Conservation (phyloP, 2,797 vertebrate species). For the Myripristis jacobus region DNA sequence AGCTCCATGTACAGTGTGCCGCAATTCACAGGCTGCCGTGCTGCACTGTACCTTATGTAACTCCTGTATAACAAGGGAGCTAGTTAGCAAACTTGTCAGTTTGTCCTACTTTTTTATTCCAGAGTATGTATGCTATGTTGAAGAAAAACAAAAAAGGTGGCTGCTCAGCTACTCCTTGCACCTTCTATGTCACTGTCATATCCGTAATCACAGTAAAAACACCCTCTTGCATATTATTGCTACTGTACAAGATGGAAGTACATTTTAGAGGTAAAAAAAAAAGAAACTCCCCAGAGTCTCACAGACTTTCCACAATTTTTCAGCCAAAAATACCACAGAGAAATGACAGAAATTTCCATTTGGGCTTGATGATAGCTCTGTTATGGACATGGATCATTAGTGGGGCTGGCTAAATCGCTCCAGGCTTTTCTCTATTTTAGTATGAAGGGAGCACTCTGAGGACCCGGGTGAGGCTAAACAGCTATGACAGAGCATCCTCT, state of each 20-base stretch:
- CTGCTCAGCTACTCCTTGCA: background rate
- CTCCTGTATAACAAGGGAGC: background rate
- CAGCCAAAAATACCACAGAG: slow-evolving; percentile 14
- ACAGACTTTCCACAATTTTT: background rate
- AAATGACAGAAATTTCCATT: background rate
- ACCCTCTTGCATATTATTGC: background rate
- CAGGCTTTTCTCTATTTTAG: background rate
- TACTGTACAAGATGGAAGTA: background rate
- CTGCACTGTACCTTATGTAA: no score
- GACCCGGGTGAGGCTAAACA: background rate
- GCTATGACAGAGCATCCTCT: background rate
- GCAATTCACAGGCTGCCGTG: no score
- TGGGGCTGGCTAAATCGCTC: background rate
- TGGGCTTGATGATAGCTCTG: background rate
- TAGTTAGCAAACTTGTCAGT: background rate
- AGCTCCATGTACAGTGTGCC: no score
- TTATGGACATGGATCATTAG: slow-evolving; percentile 19
- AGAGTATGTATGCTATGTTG: background rate
- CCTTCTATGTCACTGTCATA: background rate
- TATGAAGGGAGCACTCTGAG: background rate
- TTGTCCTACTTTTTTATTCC: background rate
- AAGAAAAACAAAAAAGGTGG: background rate
- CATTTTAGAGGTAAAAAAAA: background rate
- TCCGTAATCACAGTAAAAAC: background rate
- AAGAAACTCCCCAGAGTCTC: background rate